Evolutionary conservation across 2,113 vertebrate species (phyloP).

Genomic region (Laticauda colubrina): DNA sequence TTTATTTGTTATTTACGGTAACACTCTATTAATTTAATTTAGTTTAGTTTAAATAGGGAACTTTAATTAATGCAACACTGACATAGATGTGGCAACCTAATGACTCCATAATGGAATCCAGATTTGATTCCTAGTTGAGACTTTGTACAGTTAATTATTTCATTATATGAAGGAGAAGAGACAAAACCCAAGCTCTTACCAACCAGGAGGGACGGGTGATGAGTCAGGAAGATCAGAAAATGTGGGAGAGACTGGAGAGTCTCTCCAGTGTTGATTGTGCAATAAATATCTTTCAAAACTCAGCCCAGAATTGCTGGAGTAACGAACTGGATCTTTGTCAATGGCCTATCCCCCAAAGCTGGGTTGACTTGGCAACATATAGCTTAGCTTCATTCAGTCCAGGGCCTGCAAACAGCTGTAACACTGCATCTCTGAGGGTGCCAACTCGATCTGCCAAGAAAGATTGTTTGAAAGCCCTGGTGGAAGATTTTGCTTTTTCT

Average conservation of each 20-base stretch:
- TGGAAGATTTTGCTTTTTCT: background rate
- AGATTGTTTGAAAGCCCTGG: background rate
- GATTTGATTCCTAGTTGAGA: background rate
- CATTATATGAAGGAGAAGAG: background rate
- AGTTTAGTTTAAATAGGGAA: background rate
- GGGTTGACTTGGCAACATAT: background rate
- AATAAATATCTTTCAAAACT: background rate
- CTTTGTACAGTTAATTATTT: background rate
- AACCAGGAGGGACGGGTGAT: background rate
- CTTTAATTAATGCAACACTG: background rate
- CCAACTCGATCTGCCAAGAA: background rate
- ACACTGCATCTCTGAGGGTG: background rate
- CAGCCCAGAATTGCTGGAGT: background rate
- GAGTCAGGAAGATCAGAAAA: background rate
- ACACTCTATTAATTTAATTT: background rate
- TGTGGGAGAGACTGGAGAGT: background rate
- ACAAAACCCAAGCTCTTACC: background rate
- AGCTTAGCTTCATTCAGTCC: background rate
- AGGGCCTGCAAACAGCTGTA: background rate
- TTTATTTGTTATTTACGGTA: background rate
- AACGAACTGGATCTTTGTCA: background rate
- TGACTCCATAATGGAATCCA: background rate
- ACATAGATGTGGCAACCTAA: background rate
- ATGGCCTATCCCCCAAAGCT: background rate
- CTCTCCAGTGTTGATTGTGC: background rate